phyloP scores from a whole-genome alignment of 2,797 vertebrate genomes.

The Xyrichtys novacula region DNA sequence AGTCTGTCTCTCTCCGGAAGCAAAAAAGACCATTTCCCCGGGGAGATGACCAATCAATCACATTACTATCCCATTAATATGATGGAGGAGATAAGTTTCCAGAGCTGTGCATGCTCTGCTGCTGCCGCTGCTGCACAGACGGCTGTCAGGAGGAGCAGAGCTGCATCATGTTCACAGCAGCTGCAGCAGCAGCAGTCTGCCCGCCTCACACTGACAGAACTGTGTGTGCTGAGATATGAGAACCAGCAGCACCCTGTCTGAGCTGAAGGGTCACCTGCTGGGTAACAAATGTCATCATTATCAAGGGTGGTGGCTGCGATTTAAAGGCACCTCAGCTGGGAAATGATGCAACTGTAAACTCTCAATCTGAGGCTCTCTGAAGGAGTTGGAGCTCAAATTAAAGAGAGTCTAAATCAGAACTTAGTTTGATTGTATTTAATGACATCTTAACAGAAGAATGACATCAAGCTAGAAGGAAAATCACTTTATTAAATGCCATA shows the following conservation, averaged over 20 bases:
- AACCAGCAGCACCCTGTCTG: constrained; percentile 19
- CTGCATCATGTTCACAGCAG: constrained; percentile 17
- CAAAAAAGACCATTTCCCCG: constrained; percentile 27
- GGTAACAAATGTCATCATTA: constrained; percentile 8
- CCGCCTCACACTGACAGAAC: neutral
- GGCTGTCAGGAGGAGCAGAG: constrained; percentile 16
- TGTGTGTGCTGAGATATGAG: constrained; percentile 20
- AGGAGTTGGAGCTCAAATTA: neutral
- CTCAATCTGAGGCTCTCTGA: neutral
- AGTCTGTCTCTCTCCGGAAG: constrained; percentile 40
- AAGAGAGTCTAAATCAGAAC: neutral
- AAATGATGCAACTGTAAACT: neutral
- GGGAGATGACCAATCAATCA: constrained; percentile 53
- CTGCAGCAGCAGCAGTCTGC: too few relatives aligned
- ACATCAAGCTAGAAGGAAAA: too few relatives aligned
- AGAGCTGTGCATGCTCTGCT: constrained; percentile 17
- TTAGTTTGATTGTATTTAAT: neutral
- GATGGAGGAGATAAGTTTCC: constrained; percentile 61
- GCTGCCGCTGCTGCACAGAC: neutral
- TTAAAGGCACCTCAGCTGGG: neutral
- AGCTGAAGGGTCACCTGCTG: constrained; percentile 40
- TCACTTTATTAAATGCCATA: too few relatives aligned
- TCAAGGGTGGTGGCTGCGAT: neutral
- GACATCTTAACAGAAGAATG: too few relatives aligned
- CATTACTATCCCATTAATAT: constrained; percentile 64